These are phyloP conservation scores for Hoplostethus atlanticus DNA, from an alignment of 2,797 vertebrate genomes.

Conservation along the genomic window DNA sequence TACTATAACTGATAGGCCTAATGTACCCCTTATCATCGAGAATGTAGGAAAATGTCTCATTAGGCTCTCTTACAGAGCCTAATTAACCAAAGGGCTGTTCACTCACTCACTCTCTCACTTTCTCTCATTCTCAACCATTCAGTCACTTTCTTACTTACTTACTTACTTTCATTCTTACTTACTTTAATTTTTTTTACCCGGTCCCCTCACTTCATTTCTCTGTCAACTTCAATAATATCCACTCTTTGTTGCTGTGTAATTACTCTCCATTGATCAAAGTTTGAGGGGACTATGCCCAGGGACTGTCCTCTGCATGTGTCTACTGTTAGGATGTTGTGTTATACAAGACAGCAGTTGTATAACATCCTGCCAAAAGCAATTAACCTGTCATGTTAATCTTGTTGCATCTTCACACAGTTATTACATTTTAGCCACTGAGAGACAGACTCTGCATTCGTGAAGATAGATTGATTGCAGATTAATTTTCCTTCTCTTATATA, in stretches of 20 bases:
- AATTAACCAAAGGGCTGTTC: conserved; percentile 2
- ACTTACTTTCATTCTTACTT: not conserved
- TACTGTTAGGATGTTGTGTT: conserved; percentile 30
- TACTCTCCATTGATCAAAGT: conserved; percentile 44
- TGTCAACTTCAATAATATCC: conserved; percentile 48
- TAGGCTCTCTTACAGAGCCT: not conserved
- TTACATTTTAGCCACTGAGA: conserved; percentile 3
- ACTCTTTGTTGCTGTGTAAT: conserved; percentile 49
- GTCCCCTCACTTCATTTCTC: conserved; percentile 14
- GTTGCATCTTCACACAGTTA: conserved; percentile 16
- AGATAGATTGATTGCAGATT: conserved; percentile 9
- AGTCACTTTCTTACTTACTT: not conserved
- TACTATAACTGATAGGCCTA: not conserved
- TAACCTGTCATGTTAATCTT: conserved; percentile 17
- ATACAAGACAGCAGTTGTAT: conserved; percentile 32
- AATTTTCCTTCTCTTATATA: conserved; percentile 9
- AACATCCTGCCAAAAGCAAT: conserved; percentile 40
- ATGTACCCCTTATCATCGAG: not conserved
- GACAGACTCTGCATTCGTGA: not conserved
- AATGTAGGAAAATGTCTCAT: not conserved
- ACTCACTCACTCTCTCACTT: too few relatives aligned
- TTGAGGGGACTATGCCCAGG: conserved; percentile 37
- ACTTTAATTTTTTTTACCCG: not conserved
- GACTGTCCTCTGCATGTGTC: conserved; percentile 20
- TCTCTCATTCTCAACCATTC: not conserved